A percentile compares a stretch with the other conserved stretches of the same genome.
These are phyloP conservation scores for Pyxicephalus adspersus DNA, from an alignment of 2,113 vertebrate genomes.

Conservation along the genomic window DNA sequence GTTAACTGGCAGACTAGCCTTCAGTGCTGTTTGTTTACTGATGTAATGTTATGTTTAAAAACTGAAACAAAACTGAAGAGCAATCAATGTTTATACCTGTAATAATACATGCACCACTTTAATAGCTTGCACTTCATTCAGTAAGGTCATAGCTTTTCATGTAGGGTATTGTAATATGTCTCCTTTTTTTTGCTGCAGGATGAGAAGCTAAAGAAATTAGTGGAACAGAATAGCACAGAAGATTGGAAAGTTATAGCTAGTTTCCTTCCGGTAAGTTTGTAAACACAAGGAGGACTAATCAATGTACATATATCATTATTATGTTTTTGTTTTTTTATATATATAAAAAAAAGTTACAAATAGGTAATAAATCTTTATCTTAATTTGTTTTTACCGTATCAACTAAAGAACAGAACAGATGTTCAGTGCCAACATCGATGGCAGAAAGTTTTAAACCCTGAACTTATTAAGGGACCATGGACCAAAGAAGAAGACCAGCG, in stretches of 20 bases:
- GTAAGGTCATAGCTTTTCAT: no score
- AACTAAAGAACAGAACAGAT: slow-evolving; percentile 91
- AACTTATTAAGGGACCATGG: slow-evolving; percentile 98
- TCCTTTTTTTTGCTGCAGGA: slow-evolving; percentile 77
- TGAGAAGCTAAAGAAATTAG: slow-evolving; percentile 96
- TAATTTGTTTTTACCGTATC: slow-evolving; percentile 12
- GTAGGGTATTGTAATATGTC: no score
- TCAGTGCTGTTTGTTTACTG: slow-evolving; percentile 8
- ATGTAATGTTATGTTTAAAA: not conserved
- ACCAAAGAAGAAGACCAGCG: slow-evolving; percentile 99
- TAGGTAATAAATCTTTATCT: not conserved
- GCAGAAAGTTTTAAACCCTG: slow-evolving; percentile 98
- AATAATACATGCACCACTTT: not conserved
- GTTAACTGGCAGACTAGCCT: slow-evolving; percentile 23
- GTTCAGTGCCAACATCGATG: slow-evolving; percentile 98
- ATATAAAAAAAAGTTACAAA: no score
- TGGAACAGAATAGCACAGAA: slow-evolving; percentile 94
- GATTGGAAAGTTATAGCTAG: slow-evolving; percentile 98
- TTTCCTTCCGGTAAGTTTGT: slow-evolving; percentile 87
- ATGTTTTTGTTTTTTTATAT: no score
- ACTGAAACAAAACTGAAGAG: not conserved
- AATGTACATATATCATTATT: no score
- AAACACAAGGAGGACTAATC: no score
- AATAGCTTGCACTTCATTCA: no score
- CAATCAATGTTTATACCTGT: not conserved